Evolutionary conservation across 2,888 invertebrate species (phyloP), one percentile per base, ranked within the genome.

Genomic region (Rhagonycha lutea): DNA sequence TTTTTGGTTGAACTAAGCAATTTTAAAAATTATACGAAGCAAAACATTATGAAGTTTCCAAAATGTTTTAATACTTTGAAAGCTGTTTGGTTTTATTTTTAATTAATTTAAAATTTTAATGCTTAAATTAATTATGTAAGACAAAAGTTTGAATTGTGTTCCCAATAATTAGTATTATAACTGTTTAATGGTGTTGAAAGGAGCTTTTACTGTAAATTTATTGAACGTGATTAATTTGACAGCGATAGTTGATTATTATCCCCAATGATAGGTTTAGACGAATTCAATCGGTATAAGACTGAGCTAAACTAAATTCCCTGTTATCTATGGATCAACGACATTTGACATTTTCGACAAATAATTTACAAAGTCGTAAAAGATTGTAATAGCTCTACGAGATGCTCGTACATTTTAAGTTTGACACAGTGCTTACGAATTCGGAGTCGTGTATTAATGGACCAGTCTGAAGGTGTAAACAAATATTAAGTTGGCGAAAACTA

Each of bases 401-500:
- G 73, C 70, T 75, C 77, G 72, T 80, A 78, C 75, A 78, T 80
- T 78, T 77, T 32, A 68, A 70, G 72, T 79, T 75, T 77, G 78
- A 77, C 75, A 73, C 75, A 73, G 72, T 65, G 69, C 62, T 68
- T 72, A 68, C 69, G 75, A 77, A 68, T 70, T 29, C 14, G 68
- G 65, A 24, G 71, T 61, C 75, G 73, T 70, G 72, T 79, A 78
- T 76, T 79, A 79, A 79, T 78, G 77, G 74, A 75, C 60, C 74
- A 75, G 78, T 78, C 71, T 71, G 26, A 76, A 79, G 80, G 79
- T 80, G 81, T 81, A 81, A 80, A 80, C 80, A 81, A 81, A 81
- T 80, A 79, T 79, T 78, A 79, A 79, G 78, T 80, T 79, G 78
- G 76, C 78, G 77, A 68, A 72, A 80, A 79, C 74, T 77, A 77